Percentiles rank a stretch among this genome's conserved stretches.
Conservation (phyloP, 2,888 invertebrate genomes). For the Electrophaes corylata region DNA sequence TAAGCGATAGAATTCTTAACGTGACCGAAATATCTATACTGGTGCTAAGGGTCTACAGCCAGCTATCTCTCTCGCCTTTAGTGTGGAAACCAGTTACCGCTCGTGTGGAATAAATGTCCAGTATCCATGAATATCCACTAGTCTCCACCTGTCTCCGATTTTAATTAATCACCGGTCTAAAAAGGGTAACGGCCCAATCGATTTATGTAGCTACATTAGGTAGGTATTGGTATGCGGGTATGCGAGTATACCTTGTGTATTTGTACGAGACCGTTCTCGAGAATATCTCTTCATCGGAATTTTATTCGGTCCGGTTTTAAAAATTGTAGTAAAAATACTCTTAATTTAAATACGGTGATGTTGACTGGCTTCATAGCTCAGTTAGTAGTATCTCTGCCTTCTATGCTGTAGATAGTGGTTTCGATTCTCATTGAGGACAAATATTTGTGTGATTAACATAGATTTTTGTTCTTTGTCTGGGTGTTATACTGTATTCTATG, state of each 20-base stretch:
- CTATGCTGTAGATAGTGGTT: too few relatives aligned
- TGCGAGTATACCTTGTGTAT: too few relatives aligned
- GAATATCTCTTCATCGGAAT: slow-evolving; percentile 48
- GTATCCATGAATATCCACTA: too few relatives aligned
- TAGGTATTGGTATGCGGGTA: background rate
- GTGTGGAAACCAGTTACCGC: slow-evolving; percentile 56
- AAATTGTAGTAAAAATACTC: slow-evolving; percentile 14
- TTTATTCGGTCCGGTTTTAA: slow-evolving; percentile 45
- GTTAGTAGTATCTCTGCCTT: too few relatives aligned
- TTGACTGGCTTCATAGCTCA: too few relatives aligned
- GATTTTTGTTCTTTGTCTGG: too few relatives aligned
- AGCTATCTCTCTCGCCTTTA: slow-evolving; percentile 13
- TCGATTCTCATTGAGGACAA: too few relatives aligned
- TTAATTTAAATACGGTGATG: slow-evolving; percentile 18
- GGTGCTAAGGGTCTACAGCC: slow-evolving; percentile 25
- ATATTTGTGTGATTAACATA: too few relatives aligned
- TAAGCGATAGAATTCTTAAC: background rate
- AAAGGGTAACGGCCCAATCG: slow-evolving; percentile 53
- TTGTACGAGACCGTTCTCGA: slow-evolving; percentile 49
- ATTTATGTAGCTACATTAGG: slow-evolving; percentile 45
- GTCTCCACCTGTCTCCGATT: slow-evolving; percentile 64
- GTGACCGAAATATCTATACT: background rate
- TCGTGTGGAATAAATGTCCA: slow-evolving; percentile 34
- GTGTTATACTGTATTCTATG: too few relatives aligned
- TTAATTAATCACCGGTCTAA: slow-evolving; percentile 58